Evolutionary conservation across 2,113 vertebrate species (phyloP), one percentile per base, ranked within the genome.

Genomic region (Laterallus jamaicensis): DNA sequence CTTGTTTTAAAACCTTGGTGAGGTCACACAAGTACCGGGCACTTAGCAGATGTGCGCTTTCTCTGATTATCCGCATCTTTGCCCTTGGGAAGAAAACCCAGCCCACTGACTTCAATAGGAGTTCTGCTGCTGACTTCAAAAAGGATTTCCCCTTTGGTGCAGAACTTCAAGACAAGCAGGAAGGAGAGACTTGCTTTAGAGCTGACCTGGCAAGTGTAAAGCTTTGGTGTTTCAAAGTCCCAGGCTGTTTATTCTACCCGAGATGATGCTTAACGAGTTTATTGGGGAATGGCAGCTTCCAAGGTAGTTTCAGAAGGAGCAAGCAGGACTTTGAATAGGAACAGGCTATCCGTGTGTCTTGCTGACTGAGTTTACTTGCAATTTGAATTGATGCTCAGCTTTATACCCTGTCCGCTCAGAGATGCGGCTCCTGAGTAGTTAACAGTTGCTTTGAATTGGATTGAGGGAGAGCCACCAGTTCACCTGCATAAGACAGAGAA

Each of bases 101-200:
- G 70, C 95, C 96, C 92, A 69, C 32, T 93, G 83, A 95, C 96
- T 95, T 94, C 92, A 95, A 76, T 93, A 55, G 60, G 88, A 93
- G 28, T 86, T 94, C 73, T 96, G 62, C 77, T 76, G 86, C 95
- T 96, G 90, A 94, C 92, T 95, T 96, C 92, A 96, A 86, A 95
- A 96, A 96, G 81, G 77, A 93, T 95, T 97, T 96, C 93, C 91
- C 91, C 95, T 92, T 91, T 93, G 92, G 93, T 96, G 93, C 92
- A 95, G 95, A 96, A 91, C 88, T 95, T 95, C 96, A 95, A 85
- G 94, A 89, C 70, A 74, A 96, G 96, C 91, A 97, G 95, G 95
- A 95, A 96, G 83, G 86, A 94, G 88, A 96, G 91, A 91, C 86
- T 83, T 93, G 95, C 86, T 86, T 86, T 84, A 88, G 88, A 95